These are phyloP conservation scores for Phengaris arion DNA, from an alignment of 2,888 invertebrate species.

Conservation along the genomic window DNA sequence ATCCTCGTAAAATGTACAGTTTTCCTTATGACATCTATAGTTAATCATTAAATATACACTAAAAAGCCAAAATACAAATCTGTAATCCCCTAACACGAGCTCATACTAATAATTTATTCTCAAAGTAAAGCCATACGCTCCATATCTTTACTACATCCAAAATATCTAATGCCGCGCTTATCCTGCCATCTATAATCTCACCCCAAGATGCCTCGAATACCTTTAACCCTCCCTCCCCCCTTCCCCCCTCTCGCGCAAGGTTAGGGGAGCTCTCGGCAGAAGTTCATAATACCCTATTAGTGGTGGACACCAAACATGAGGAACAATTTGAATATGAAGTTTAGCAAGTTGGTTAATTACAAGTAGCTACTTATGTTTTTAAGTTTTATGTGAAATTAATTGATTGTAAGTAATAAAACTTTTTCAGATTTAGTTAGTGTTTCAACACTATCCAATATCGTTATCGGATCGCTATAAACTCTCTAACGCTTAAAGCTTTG, in stretches of 20 bases:
- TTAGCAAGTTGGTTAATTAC: conserved; percentile 1
- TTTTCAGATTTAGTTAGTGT: too few species aligned
- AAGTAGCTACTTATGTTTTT: not conserved
- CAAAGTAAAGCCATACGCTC: conserved; percentile 61
- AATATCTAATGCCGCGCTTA: conserved; percentile 77
- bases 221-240: conserved; percentile 43
- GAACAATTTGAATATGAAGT: conserved; percentile 22
- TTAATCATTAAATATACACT: not conserved
- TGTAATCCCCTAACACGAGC: conserved; percentile 47
- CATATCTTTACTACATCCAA: conserved; percentile 69
- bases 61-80: not conserved
- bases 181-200: conserved; percentile 77
- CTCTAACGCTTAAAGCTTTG: too few species aligned
- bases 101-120: conserved; percentile 70
- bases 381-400: not conserved
- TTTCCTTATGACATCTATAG: not conserved
- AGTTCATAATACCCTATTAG: conserved; percentile 78
- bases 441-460: too few species aligned
- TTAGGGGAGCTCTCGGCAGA: conserved; percentile 49
- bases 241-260: conserved; percentile 37
- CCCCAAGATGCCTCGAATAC: conserved; percentile 66
- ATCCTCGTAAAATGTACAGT: too few species aligned
- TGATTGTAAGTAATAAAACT: too few species aligned
- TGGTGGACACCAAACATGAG: conserved; percentile 51
- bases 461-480: too few species aligned